Evolutionary conservation across 2,888 invertebrate genomes (phyloP), one percentile per base, ranked within the genome.

Genomic region (Metopia argyrocephala): DNA sequence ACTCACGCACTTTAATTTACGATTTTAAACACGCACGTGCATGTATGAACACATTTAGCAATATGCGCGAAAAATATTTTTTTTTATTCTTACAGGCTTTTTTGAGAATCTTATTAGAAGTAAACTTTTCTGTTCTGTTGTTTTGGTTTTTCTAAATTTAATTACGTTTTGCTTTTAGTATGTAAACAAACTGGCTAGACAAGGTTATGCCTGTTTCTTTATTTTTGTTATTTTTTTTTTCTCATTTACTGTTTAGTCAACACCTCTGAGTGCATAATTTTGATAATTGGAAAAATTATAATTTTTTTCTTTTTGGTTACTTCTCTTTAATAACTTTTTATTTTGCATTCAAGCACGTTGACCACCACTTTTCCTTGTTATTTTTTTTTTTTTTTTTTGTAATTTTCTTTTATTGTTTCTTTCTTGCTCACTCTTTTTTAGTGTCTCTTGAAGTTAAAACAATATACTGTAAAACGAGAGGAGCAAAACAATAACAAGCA

Each of bases 251-350:
- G 12, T 28, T 25, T 23, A 57, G 38, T 50, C 66, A 74, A 74
- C 50, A 66, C 62, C 56, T 68, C 65, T 73, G 46, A 28, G 15
- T n/a, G 15, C 38, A 38, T 23, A 9, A 23, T 21, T 52, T 7
- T 23, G 20, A 21, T 56, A 56, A 28, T 27, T n/a, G n/a, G n/a
- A n/a, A n/a, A n/a, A n/a, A n/a, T n/a, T n/a, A n/a, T n/a, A n/a
- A n/a, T n/a, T n/a, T n/a, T 48, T 21, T 38, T 45, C 46, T 25
- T 59, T 28, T 18, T 31, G n/a, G 46, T n/a, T 18, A 56, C 50
- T 70, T 57, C 70, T 59, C 59, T 70, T 70, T 70, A 70, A 50
- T 50, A 70, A 57, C 31, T 54, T 57, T 25, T 70, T 31, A 59
- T 70, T 31, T 57, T 56, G 56, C 64, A 64, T 2, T 23, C 28